Evolutionary conservation across 2,888 invertebrate genomes (phyloP).

Genomic region (Drepana falcataria): DNA sequence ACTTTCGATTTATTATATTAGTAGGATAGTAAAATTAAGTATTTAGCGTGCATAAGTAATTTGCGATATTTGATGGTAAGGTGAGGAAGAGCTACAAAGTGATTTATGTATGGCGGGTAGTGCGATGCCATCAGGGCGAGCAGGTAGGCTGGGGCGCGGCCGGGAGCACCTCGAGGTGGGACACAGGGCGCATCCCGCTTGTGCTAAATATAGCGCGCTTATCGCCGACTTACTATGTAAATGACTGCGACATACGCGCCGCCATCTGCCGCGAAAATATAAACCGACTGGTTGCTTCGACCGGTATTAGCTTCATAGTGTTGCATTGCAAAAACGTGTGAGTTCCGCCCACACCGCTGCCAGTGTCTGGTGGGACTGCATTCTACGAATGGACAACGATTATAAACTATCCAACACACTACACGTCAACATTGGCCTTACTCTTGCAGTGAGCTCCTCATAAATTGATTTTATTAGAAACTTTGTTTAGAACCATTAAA

Average conservation of each 20-base stretch:
- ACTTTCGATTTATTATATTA: too few relatives aligned
- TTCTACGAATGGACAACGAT: neutral
- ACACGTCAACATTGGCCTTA: neutral
- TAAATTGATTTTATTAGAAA: neutral
- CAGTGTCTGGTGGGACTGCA: neutral
- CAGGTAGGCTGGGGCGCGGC: slow-evolving; percentile 21
- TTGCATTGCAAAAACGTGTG: slow-evolving; percentile 58
- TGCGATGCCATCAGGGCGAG: neutral
- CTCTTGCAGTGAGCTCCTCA: neutral
- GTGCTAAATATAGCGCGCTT: slow-evolving; percentile 75
- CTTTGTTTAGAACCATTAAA: too few relatives aligned
- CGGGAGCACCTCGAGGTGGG: slow-evolving; percentile 29
- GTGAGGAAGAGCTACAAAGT: neutral
- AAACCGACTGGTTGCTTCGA: slow-evolving; percentile 50
- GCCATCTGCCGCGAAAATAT: slow-evolving; percentile 71
- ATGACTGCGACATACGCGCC: slow-evolving; percentile 70
- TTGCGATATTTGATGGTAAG: too few relatives aligned
- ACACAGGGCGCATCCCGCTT: slow-evolving; percentile 50
- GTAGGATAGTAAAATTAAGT: too few relatives aligned
- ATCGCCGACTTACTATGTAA: slow-evolving; percentile 75
- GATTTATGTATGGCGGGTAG: neutral
- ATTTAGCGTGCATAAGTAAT: too few relatives aligned
- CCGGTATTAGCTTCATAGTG: slow-evolving; percentile 49
- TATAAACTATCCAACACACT: neutral
- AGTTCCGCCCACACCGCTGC: slow-evolving; percentile 54